Conservation (phyloP, 1,140 invertebrate species). For the Eciton burchellii region DNA sequence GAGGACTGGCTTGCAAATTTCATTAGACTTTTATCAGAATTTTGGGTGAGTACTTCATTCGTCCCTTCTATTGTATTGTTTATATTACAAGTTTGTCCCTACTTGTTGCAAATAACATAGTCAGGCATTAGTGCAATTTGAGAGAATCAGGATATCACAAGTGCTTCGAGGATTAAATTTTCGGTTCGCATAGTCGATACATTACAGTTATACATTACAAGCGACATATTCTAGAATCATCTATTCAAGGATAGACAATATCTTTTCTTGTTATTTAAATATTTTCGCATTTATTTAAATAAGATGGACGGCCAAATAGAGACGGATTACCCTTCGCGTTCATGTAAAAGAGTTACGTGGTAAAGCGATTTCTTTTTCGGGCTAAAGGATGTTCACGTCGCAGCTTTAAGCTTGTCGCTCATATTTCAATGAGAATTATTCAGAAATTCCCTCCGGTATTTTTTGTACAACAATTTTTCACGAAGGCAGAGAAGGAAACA, state of each 20-base stretch:
- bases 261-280: conserved; percentile 4
- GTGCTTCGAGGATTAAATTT: conserved; percentile 21
- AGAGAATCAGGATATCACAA: not conserved
- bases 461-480: not conserved
- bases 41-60: too few relatives aligned
- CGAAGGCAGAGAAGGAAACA: not conserved
- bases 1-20: too few relatives aligned
- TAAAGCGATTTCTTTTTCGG: not conserved
- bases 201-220: not conserved
- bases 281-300: not conserved
- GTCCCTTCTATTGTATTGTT: not conserved
- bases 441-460: not conserved
- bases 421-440: conserved; percentile 31
- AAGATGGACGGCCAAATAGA: not conserved
- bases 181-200: conserved; percentile 10
- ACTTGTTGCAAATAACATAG: not conserved
- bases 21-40: too few relatives aligned
- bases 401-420: too few relatives aligned
- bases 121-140: not conserved
- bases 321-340: not conserved
- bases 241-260: not conserved
- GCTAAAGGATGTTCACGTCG: conserved; percentile 10
- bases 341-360: not conserved
- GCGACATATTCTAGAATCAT: not conserved
- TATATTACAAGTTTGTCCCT: conserved; percentile 13